Base-by-base conservation (phyloP, 2,797 vertebrate species). In the Vireo griseus region DNA sequence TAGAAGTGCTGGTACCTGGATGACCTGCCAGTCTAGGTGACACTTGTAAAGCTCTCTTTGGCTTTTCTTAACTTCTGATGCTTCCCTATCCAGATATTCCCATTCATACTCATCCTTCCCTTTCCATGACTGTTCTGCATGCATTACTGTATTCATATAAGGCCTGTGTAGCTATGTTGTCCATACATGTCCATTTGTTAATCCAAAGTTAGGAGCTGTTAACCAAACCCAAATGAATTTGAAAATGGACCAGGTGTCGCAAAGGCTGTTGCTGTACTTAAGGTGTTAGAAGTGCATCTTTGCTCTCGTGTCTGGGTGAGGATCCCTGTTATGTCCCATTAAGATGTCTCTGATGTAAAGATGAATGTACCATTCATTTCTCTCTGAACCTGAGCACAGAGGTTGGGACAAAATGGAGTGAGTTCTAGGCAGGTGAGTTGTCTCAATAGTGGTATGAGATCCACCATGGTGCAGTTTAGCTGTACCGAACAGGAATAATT, bases 391-490 rank as follows among this genome's bases (percentile, higher is more conserved):
- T 80, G 40, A 80, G 39, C 16, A 31, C 31, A 48, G 4, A 62
- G 33, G 6, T 51, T 74, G 35, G 33, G 61, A 48, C 28, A 63
- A 74, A 90, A 51, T 25, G 3, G 21, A 9, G 2, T 47, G 61
- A 67, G 19, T 86, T 71, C 48, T 48, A 74, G 33, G 6, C 25
- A 21, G 45, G 4, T 52, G 8, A 75, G 26, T 54, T 75, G 29
- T 75, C 62, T 72, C 0, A 0, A 9, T 10, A 42, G 25, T 33
- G 14, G 7, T 44, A 31, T 2, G 8, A 77, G 25, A 25, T 50
- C 35, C 29, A 57, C 6, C 4, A 2, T 13, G 21, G 8, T 29
- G 10, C 47, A 58, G 13, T 83, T 74, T 35, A 48, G 31, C 31
- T 51, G 4, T 31, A 24, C 24, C 8, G 68, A 83, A 22, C 16